Evolutionary conservation across 1,140 invertebrate species (phyloP).

Genomic region (Leguminivora glycinivorella): DNA sequence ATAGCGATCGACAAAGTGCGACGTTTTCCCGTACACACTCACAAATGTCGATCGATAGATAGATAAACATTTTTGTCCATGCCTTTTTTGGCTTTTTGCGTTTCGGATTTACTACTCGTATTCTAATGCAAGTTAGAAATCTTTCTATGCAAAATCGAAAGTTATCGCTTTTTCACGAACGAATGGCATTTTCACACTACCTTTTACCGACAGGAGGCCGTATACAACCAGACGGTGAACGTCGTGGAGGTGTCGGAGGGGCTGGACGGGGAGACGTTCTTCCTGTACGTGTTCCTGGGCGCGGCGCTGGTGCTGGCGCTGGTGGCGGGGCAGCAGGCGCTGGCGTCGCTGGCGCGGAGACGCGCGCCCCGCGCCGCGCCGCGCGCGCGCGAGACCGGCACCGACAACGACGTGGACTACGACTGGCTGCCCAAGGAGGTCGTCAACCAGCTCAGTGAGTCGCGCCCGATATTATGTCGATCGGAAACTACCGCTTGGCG

Average conservation of each 20-base stretch:
- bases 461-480: too few species aligned
- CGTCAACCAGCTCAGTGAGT: slow-evolving; percentile 90
- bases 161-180: too few species aligned
- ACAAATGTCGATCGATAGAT: too few species aligned
- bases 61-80: too few species aligned
- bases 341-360: slow-evolving; percentile 87
- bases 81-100: too few species aligned
- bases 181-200: too few species aligned
- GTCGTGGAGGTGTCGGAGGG: slow-evolving; percentile 98
- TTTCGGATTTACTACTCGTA: too few species aligned
- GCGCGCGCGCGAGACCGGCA: slow-evolving; percentile 87
- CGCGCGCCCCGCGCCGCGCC: slow-evolving; percentile 79
- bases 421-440: slow-evolving; percentile 98
- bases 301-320: slow-evolving; percentile 92
- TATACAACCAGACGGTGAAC: slow-evolving; percentile 99
- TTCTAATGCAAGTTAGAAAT: too few species aligned
- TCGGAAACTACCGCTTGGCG: too few species aligned
- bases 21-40: too few species aligned
- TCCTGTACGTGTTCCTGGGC: slow-evolving; percentile 96
- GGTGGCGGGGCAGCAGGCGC: slow-evolving; percentile 93
- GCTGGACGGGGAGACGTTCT: slow-evolving; percentile 98
- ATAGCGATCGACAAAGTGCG: too few species aligned
- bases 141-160: too few species aligned
- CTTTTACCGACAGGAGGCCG: slow-evolving; percentile 87
- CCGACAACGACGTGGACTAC: slow-evolving; percentile 96